A percentile compares a stretch with the other conserved stretches of the same genome.
phyloP scores from a whole-genome alignment of 2,797 vertebrate species.

The Brachymystax lenok region DNA sequence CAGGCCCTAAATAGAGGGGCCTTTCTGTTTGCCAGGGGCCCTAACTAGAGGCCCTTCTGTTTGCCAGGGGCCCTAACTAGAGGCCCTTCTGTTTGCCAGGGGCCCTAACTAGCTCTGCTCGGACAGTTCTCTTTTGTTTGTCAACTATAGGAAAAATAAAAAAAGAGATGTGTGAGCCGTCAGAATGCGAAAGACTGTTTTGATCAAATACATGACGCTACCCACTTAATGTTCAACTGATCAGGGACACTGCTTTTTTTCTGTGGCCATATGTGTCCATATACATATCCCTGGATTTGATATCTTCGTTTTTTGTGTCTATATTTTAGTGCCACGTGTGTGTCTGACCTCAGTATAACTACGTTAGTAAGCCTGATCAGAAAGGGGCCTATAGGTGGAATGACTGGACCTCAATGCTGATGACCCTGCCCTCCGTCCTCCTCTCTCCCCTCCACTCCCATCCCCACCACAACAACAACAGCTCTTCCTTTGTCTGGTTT shows the following conservation, averaged over 20 bases:
- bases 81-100: too few relatives aligned
- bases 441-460: conserved; percentile 10
- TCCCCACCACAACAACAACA: conserved; percentile 39
- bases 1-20: conserved; percentile 3
- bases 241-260: too few relatives aligned
- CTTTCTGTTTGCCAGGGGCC: not conserved
- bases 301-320: not conserved
- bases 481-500: conserved; percentile 49
- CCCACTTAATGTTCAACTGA: not conserved
- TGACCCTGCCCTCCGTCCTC: conserved; percentile 55
- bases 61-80: too few relatives aligned
- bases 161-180: not conserved
- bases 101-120: not conserved
- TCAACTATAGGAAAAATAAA: not conserved
- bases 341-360: too few relatives aligned
- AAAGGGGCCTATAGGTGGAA: too few relatives aligned
- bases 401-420: conserved; percentile 45
- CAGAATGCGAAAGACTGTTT: not conserved
- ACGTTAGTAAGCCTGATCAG: too few relatives aligned
- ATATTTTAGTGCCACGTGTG: not conserved
- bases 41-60: too few relatives aligned
- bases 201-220: not conserved
- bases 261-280: too few relatives aligned
- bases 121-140: conserved; percentile 4
- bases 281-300: not conserved